phyloP scores from a whole-genome alignment of 1,140 invertebrate genomes.

The Anthonomus grandis region DNA sequence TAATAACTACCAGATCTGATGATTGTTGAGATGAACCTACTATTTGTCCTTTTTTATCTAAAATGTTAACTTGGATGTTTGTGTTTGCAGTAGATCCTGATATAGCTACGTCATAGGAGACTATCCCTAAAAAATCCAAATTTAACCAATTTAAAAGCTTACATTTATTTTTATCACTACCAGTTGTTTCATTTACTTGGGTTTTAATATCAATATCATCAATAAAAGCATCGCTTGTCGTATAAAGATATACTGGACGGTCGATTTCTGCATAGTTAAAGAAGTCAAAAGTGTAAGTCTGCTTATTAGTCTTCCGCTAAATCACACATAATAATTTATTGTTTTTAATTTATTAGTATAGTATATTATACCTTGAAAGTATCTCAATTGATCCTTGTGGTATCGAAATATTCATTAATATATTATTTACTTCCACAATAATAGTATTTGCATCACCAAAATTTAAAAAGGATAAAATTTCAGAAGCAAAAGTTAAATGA shows the following conservation, averaged over 20 bases:
- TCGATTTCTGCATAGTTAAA: constrained; percentile 98
- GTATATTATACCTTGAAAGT: constrained; percentile 48
- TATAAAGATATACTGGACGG: constrained; percentile 82
- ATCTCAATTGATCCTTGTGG: constrained; percentile 74
- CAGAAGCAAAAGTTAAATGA: constrained; percentile 89
- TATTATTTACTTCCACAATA: constrained; percentile 94
- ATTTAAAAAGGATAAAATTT: constrained; percentile 66
- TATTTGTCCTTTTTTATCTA: constrained; percentile 54
- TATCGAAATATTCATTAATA: constrained; percentile 71
- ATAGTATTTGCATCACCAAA: constrained; percentile 72
- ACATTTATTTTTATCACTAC: constrained; percentile 63
- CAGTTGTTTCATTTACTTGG: constrained; percentile 57
- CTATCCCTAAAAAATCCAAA: constrained; percentile 12
- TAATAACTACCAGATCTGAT: constrained; percentile 52
- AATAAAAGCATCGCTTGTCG: constrained; percentile 76
- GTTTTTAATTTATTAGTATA: constrained; percentile 35
- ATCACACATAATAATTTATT: no score
- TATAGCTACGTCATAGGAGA: constrained; percentile 23
- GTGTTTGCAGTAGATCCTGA: constrained; percentile 39
- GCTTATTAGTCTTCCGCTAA: constrained; percentile 60
- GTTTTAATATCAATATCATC: constrained; percentile 81
- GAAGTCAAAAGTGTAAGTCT: constrained; percentile 89
- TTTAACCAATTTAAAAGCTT: not conserved
- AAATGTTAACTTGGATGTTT: constrained; percentile 48
- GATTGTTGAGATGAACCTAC: constrained; percentile 49